Conservation (phyloP, 1,140 invertebrate species). For the Streblospio benedicti region DNA sequence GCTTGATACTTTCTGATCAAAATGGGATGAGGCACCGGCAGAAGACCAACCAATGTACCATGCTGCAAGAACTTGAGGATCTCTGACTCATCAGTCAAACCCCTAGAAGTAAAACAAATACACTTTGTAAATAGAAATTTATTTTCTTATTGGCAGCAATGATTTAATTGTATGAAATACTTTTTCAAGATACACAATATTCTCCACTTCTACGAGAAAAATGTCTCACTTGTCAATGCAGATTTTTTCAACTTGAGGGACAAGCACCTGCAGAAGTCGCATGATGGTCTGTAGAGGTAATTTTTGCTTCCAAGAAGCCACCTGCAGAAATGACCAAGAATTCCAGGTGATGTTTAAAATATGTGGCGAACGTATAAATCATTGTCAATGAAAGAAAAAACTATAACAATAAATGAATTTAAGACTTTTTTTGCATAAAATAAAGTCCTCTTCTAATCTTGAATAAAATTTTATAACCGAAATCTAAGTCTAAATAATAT, state of each 20-base stretch:
- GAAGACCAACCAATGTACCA: constrained; percentile 90
- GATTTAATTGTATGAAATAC: neutral
- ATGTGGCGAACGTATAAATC: too few species aligned
- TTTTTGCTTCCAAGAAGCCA: constrained; percentile 91
- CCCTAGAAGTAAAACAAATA: constrained; percentile 56
- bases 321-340: constrained; percentile 23
- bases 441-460: too few species aligned
- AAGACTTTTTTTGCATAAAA: too few species aligned
- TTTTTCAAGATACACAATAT: neutral
- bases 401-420: too few species aligned
- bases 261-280: constrained; percentile 92
- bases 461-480: too few species aligned
- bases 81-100: constrained; percentile 98
- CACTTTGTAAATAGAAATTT: constrained; percentile 1
- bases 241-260: constrained; percentile 99
- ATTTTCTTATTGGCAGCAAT: neutral
- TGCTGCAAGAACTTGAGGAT: constrained; percentile 98
- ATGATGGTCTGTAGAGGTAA: constrained; percentile 97
- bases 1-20: constrained; percentile 98
- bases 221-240: constrained; percentile 94
- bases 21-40: constrained; percentile 98
- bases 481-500: too few species aligned
- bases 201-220: neutral
- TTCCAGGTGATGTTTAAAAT: too few species aligned
- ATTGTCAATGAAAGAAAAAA: too few species aligned